A percentile compares a stretch with the other conserved stretches of the same genome.
Conservation (phyloP, 2,113 vertebrate species). For the Eulacestoma nigropectus region DNA sequence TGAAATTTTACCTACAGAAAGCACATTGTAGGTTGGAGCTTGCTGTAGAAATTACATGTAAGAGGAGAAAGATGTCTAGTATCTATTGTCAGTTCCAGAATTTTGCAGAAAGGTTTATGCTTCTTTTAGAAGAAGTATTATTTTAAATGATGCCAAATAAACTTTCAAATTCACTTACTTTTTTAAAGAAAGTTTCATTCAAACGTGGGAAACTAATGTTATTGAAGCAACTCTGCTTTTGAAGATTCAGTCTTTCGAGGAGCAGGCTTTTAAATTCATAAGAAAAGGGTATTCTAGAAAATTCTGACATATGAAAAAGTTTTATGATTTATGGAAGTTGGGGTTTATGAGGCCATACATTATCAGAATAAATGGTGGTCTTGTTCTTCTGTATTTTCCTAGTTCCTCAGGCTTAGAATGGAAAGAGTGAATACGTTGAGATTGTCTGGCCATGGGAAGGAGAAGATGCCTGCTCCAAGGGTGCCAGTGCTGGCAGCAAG, state of each 20-base stretch:
- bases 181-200: background rate
- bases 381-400: conserved; percentile 63
- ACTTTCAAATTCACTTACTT: background rate
- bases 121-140: background rate
- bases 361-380: conserved; percentile 56
- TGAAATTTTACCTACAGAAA: background rate
- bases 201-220: background rate
- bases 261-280: background rate
- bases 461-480: conserved; percentile 43
- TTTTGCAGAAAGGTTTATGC: background rate
- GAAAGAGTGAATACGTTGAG: conserved; percentile 54
- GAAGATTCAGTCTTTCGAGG: background rate
- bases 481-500: conserved; percentile 59
- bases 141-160: background rate
- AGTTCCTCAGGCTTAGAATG: conserved; percentile 60
- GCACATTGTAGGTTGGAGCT: background rate
- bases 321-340: background rate
- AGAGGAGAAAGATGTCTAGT: background rate
- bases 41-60: background rate
- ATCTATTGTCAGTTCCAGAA: background rate
- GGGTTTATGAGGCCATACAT: conserved; percentile 30
- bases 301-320: background rate
- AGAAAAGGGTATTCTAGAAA: background rate
- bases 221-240: background rate
- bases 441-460: conserved; percentile 46